A percentile compares a stretch with the other conserved stretches of the same genome.
phyloP scores from a whole-genome alignment of 2,797 vertebrate species.

The Molossus molossus region DNA sequence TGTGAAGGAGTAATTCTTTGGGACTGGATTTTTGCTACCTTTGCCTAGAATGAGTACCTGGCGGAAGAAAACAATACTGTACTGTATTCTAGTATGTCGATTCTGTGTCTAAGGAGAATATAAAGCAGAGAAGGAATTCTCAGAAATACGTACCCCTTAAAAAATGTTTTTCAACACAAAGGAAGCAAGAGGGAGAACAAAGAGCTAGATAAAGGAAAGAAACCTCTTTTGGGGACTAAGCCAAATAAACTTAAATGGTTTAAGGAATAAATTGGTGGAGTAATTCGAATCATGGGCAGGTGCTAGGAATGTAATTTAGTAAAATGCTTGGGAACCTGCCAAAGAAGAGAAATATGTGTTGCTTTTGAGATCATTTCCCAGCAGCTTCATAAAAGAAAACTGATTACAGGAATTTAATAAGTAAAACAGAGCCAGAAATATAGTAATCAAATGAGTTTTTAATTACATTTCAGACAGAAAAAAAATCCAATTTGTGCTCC shows the following conservation, averaged over 20 bases:
- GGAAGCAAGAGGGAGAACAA: constrained; percentile 82
- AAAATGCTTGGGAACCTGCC: constrained; percentile 90
- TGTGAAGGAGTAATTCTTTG: not conserved
- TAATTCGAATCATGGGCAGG: constrained; percentile 91
- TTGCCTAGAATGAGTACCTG: constrained; percentile 48
- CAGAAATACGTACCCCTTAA: constrained; percentile 57
- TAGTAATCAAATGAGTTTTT: constrained; percentile 93
- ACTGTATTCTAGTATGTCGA: not conserved
- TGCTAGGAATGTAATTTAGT: constrained; percentile 91
- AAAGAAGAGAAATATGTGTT: constrained; percentile 91
- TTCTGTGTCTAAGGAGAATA: constrained; percentile 3
- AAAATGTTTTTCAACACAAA: constrained; percentile 80
- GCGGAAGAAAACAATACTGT: not conserved
- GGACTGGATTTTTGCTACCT: not conserved
- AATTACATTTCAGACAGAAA: constrained; percentile 91
- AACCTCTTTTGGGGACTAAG: constrained; percentile 84
- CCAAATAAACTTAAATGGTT: constrained; percentile 89
- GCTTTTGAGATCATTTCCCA: constrained; percentile 94
- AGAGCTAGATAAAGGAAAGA: constrained; percentile 81
- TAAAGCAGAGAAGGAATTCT: constrained; percentile 53
- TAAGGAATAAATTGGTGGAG: constrained; percentile 89
- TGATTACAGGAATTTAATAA: constrained; percentile 92
- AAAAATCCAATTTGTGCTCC: constrained; percentile 90
- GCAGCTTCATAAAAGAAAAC: constrained; percentile 93
- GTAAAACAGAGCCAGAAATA: constrained; percentile 91